A percentile compares a stretch with the other conserved stretches of the same genome.
Conservation (phyloP, 2,113 vertebrate species). For the Stegastes partitus region DNA sequence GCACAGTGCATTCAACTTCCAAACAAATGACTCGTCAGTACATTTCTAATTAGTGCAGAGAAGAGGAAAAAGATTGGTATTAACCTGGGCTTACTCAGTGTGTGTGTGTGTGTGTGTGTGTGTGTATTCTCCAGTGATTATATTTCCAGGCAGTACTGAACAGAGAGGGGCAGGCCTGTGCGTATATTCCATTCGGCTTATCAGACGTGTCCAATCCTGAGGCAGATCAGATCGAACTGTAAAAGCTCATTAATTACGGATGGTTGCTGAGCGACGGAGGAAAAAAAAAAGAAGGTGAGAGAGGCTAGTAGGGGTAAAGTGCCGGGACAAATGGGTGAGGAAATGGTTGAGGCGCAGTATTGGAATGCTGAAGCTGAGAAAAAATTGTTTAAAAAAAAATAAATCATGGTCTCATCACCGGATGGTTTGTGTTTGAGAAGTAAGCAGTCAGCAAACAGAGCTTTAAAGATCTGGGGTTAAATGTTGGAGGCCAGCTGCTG, state of each 20-base stretch:
- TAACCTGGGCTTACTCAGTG: conserved; percentile 71
- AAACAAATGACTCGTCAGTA: conserved; percentile 76
- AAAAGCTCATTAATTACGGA: conserved; percentile 84
- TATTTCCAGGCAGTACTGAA: conserved; percentile 76
- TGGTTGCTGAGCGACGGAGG: conserved; percentile 75
- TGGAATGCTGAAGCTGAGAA: conserved; percentile 35
- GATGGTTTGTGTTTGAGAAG: conserved; percentile 42
- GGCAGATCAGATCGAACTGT: conserved; percentile 81
- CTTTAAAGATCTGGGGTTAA: conserved; percentile 64
- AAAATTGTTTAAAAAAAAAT: conserved; percentile 29
- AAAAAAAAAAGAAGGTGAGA: conserved; percentile 4
- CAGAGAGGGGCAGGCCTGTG: conserved; percentile 66
- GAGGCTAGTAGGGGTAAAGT: conserved; percentile 40
- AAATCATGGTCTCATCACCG: not conserved
- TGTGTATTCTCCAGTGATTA: conserved; percentile 78
- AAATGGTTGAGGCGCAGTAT: conserved; percentile 20
- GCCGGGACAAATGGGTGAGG: conserved; percentile 44
- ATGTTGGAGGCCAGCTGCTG: conserved; percentile 53
- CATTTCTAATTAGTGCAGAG: conserved; percentile 79
- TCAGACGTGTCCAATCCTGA: conserved; percentile 81
- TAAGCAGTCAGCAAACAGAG: conserved; percentile 50
- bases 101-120: conserved; percentile 44
- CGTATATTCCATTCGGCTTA: conserved; percentile 80
- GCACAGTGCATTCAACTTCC: conserved; percentile 70
- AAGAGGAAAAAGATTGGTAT: conserved; percentile 76